Percentiles rank a stretch among this genome's conserved stretches.
phyloP scores from a whole-genome alignment of 2,888 invertebrate species.

The Julus scanicus region DNA sequence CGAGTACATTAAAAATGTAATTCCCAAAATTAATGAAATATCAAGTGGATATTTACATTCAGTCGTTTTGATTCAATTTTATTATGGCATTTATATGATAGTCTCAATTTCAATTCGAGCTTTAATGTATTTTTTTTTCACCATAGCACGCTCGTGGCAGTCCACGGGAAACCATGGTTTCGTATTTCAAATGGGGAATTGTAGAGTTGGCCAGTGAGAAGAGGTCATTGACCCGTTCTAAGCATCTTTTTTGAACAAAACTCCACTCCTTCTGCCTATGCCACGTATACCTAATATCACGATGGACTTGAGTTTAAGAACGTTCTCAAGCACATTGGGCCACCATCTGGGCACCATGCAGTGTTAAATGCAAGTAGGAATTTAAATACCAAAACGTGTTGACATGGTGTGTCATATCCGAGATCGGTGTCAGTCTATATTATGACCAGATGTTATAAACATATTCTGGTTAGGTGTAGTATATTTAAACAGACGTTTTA shows the following conservation, averaged over 20 bases:
- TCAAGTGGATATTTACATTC: no score
- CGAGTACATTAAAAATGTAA: no score
- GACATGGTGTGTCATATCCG: background rate
- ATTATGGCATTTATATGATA: no score
- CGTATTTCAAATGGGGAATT: background rate
- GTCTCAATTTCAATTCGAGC: no score
- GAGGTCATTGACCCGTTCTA: constrained; percentile 35
- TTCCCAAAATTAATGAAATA: no score
- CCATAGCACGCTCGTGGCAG: background rate
- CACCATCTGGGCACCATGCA: background rate
- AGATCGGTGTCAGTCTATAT: background rate
- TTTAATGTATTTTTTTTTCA: no score
- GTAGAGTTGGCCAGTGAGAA: background rate
- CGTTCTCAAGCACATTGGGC: background rate
- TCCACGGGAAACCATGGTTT: background rate
- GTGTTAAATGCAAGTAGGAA: background rate
- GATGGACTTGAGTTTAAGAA: background rate
- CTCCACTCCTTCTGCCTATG: background rate
- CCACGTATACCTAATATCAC: background rate
- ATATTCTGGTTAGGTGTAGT: background rate
- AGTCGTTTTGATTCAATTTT: no score
- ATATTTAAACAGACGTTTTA: background rate
- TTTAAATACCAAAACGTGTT: background rate
- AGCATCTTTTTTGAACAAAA: background rate
- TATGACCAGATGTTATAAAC: background rate